A percentile compares a stretch with the other conserved stretches of the same genome.
These are phyloP conservation scores for Nephotettix cincticeps DNA, from an alignment of 1,140 invertebrate species.

Conservation along the genomic window DNA sequence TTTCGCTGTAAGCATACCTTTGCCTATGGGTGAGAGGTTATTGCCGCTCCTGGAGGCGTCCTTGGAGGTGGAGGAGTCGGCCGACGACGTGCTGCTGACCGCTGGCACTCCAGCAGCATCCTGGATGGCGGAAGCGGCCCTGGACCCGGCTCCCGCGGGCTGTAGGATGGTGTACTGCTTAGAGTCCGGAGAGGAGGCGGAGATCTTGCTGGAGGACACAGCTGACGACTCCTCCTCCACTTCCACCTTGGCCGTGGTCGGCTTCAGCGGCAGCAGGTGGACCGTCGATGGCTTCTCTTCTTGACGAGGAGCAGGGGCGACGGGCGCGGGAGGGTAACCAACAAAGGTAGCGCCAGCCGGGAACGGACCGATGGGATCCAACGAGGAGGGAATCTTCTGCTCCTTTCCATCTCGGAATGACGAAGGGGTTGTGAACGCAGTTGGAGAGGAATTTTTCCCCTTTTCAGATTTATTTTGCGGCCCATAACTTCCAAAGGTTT, in stretches of 20 bases:
- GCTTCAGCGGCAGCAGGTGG: slow-evolving; percentile 52
- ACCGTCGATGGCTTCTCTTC: slow-evolving; percentile 25
- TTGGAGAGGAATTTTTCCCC: background rate
- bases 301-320: background rate
- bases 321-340: slow-evolving; percentile 54
- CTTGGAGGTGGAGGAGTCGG: background rate
- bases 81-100: slow-evolving; percentile 53
- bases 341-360: slow-evolving; percentile 63
- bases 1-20: no score
- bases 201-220: slow-evolving; percentile 29
- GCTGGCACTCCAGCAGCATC: slow-evolving; percentile 66
- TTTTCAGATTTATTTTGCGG: background rate
- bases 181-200: slow-evolving; percentile 55
- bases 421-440: slow-evolving; percentile 66
- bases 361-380: slow-evolving; percentile 59
- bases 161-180: slow-evolving; percentile 83
- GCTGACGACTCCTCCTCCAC: slow-evolving; percentile 44
- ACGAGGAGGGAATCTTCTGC: slow-evolving; percentile 47
- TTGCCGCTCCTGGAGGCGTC: no score
- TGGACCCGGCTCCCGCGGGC: slow-evolving; percentile 71
- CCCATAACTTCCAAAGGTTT: background rate
- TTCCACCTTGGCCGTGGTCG: slow-evolving; percentile 43
- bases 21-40: no score
- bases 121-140: slow-evolving; percentile 74
- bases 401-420: slow-evolving; percentile 63